These are phyloP conservation scores for Isaurus tuberculatus DNA, from an alignment of 92 coral and sea anemone species.

Conservation along the genomic window DNA sequence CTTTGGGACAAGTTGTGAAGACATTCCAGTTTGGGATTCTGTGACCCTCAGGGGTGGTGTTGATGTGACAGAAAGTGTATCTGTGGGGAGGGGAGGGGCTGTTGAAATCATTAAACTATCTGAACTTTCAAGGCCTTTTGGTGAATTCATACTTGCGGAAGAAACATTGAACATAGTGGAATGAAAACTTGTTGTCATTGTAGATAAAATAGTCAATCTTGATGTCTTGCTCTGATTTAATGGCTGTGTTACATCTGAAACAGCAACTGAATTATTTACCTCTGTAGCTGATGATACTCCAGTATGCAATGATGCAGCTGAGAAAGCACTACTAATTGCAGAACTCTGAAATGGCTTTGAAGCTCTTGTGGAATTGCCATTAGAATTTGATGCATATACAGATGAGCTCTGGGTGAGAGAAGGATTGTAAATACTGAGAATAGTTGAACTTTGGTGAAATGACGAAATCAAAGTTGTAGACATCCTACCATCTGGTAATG, in stretches of 20 bases:
- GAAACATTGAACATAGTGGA: neutral
- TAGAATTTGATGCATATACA: neutral
- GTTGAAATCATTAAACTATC: neutral
- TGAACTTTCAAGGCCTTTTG: neutral
- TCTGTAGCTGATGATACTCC: neutral
- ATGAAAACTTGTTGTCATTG: neutral
- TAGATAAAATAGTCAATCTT: neutral
- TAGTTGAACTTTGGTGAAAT: neutral
- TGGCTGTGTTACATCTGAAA: neutral
- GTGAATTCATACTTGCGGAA: neutral
- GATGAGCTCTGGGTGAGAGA: neutral
- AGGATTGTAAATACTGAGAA: neutral
- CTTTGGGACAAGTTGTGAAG: neutral
- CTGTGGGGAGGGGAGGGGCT: neutral
- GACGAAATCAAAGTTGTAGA: neutral
- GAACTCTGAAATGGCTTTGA: neutral
- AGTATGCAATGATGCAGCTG: neutral
- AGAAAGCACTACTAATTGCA: neutral
- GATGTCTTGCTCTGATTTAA: neutral
- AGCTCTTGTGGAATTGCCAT: neutral
- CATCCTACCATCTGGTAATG: neutral
- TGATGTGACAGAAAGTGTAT: slow-evolving; percentile 22
- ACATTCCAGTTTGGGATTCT: neutral
- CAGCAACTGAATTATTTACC: neutral
- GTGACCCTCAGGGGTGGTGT: neutral